Percentiles rank a stretch among this genome's conserved stretches.
phyloP scores from a whole-genome alignment of 2,113 vertebrate genomes.

The Rattus rattus region DNA sequence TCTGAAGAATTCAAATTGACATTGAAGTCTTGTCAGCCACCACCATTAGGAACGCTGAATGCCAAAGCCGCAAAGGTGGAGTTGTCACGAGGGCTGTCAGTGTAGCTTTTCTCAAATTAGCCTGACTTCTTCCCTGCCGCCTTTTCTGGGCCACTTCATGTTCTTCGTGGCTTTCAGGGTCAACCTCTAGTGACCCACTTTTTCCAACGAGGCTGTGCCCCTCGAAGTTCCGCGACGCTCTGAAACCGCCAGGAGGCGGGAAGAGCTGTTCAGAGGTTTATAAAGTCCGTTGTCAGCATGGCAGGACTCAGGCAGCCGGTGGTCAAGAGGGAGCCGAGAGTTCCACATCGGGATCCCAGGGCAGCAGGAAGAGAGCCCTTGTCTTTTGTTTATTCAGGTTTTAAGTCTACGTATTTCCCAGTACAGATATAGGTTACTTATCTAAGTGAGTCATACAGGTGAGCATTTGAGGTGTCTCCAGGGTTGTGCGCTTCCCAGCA shows the following conservation, averaged over 20 bases:
- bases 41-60: conserved; percentile 88
- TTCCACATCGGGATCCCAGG: background rate
- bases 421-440: background rate
- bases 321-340: background rate
- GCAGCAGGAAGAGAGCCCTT: background rate
- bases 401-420: conserved; percentile 4
- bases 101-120: background rate
- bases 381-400: background rate
- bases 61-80: conserved; percentile 88
- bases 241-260: background rate
- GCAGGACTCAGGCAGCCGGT: background rate
- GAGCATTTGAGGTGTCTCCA: background rate
- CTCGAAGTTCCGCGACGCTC: background rate
- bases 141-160: background rate
- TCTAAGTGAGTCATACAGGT: background rate
- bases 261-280: background rate
- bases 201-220: background rate
- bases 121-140: background rate
- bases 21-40: conserved; percentile 92
- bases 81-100: rapidly evolving
- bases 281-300: background rate
- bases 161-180: background rate
- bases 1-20: conserved; percentile 93
- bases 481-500: conserved; percentile 16
- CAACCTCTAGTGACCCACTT: background rate